phyloP scores from a whole-genome alignment of 2,113 vertebrate species.

The Ceuthmochares aereus region DNA sequence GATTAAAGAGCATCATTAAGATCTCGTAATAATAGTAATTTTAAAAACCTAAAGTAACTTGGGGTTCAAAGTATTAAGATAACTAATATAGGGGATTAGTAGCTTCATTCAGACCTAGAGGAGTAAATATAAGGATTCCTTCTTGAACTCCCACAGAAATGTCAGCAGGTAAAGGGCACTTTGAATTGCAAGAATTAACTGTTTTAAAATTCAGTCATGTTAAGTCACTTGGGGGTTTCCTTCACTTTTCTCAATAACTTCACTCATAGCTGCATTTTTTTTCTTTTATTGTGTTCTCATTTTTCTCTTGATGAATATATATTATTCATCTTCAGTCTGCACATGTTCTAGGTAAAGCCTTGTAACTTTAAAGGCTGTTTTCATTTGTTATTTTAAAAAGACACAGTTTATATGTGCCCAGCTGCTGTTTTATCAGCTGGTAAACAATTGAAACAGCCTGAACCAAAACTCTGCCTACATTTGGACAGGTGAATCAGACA shows the following conservation, averaged over 20 bases:
- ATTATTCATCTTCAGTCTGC: background rate
- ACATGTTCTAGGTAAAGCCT: background rate
- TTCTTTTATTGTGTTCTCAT: background rate
- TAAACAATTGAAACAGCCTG: background rate
- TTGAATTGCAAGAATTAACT: background rate
- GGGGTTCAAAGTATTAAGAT: background rate
- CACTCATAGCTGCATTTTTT: background rate
- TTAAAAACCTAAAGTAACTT: fast-evolving
- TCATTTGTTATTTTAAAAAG: background rate
- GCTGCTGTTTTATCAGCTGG: background rate
- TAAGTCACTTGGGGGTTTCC: background rate
- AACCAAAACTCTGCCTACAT: background rate
- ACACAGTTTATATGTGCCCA: background rate
- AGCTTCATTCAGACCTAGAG: background rate
- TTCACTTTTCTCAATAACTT: background rate
- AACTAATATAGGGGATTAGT: background rate
- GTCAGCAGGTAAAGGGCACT: background rate
- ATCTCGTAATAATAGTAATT: background rate
- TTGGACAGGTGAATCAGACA: background rate
- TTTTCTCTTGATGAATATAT: background rate
- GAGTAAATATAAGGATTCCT: background rate
- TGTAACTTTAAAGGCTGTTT: background rate
- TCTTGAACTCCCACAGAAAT: background rate
- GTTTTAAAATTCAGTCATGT: background rate
- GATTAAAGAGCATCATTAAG: background rate